Evolutionary conservation across 2,888 invertebrate species (phyloP), one percentile per base, ranked within the genome.

Genomic region (Diadromus collaris): DNA sequence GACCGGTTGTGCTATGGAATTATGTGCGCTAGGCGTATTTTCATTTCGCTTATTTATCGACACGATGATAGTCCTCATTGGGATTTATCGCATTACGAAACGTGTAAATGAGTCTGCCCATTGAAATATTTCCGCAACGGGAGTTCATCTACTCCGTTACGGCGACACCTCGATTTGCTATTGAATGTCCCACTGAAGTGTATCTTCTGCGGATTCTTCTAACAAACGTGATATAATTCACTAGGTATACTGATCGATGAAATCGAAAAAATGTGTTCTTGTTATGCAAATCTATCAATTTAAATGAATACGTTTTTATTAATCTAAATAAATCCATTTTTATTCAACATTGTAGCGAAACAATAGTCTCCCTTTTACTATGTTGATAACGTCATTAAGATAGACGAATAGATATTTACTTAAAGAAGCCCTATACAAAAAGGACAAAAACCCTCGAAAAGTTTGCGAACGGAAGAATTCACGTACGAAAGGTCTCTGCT

Each of bases 61-160:
- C 13, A 27, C 46, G 56, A 69, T 38, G 29, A 60, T 48, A 65
- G 9, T 10, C 58, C 56, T 34, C 54, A 48, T 38, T 51, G 44
- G 5, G 56, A n/a, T 51, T 58, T 70, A 63, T 58, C 76, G 56
- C 21, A 58, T 70, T 76, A 70, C 70, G 64, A 64, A 76, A 76
- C 38, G 29, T 6, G 75, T 64, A 16, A 34, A 51, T 29, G 29
- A 48, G 67, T 34, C 34, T 27, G 44, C 32, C 56, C 38, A 16
- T 48, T 13, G 41, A 69, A 69, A 58, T 27, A 27, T 46, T 64
- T 69, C 24, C 63, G 68, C 27, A 21, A n/a, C 10, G 10, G 46
- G 46, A 56, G 58, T 63, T 58, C 34, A 58, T 56, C 58, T 19
- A 44, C 46, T 61, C 32, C 21, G n/a, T 10, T n/a, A 34, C 27